Evolutionary conservation across 2,113 vertebrate genomes (phyloP), one percentile per base, ranked within the genome.

Genomic region (Elachura formosa): DNA sequence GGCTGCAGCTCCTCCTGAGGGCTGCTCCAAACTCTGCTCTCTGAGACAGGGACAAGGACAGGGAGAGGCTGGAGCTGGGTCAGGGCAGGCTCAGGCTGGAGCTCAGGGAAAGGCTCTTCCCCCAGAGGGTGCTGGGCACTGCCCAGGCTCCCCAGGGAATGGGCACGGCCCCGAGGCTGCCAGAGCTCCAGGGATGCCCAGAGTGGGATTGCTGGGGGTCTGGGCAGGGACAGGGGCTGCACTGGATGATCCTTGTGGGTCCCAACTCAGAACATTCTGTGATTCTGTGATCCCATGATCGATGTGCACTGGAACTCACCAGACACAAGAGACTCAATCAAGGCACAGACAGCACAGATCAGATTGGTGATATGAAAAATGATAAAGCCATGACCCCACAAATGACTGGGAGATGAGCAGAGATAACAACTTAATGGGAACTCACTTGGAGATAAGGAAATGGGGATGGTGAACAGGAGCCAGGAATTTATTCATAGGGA

Each of bases 261-360:
- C 40, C 24, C 40, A 28, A 21, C 40, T 21, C 62, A 62, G 62
- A 12, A 20, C 0, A 26, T 58, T 64, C 51, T 5, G 3, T 9
- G 3, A 4, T 31, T 29, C 40, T 58, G 31, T 46, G 31, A 23
- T 52, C 45, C n/a, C 12, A 19, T 21, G 40, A 55, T 31, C 0
- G 0, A 29, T 20, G 3, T 6, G 10, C 38, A 55, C 34, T 43
- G 8, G 3, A 88, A 36, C 38, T 8, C n/a, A 16, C 2, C 1
- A 1, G 41, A 28, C 48, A 31, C 7, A 9, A 9, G 45, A 74
- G 28, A 54, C 21, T 51, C 48, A 58, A 22, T n/a, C 31, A 31
- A 54, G 34, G 41, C 58, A 34, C 18, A 49, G 67, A 45, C 28
- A 68, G 41, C 87, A 48, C 29, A 28, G 33, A 58, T 58, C 14